These are phyloP conservation scores for Danio rerio DNA, from an alignment of 2,113 vertebrate species.

Conservation along the genomic window GRCz12tu NC_133197.1:7393001-7393500, in stretches of 20 bases:
- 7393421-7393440: slow-evolving; percentile 87
- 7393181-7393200: slow-evolving; percentile 87
- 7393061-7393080: no score
- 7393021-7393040: no score
- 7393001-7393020: no score
- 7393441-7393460: slow-evolving; percentile 87
- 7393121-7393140: slow-evolving; percentile 92
- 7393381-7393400: slow-evolving; percentile 86
- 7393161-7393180: slow-evolving; percentile 89
- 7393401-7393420: slow-evolving; percentile 97
- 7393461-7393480: slow-evolving; percentile 84
- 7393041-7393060: no score
- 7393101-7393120: slow-evolving; percentile 99
- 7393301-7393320: background rate
- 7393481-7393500: background rate
- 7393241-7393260: background rate
- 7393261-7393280: background rate
- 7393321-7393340: slow-evolving; percentile 90
- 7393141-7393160: slow-evolving; percentile 97
- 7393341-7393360: slow-evolving; percentile 85
- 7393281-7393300: background rate
- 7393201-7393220: slow-evolving; percentile 92
- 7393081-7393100: slow-evolving; percentile 73
- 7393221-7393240: slow-evolving; percentile 94
- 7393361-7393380: slow-evolving; percentile 91